phyloP scores from a whole-genome alignment of 2,888 invertebrate genomes.

The Sinopyrophorus schimmeli region DNA sequence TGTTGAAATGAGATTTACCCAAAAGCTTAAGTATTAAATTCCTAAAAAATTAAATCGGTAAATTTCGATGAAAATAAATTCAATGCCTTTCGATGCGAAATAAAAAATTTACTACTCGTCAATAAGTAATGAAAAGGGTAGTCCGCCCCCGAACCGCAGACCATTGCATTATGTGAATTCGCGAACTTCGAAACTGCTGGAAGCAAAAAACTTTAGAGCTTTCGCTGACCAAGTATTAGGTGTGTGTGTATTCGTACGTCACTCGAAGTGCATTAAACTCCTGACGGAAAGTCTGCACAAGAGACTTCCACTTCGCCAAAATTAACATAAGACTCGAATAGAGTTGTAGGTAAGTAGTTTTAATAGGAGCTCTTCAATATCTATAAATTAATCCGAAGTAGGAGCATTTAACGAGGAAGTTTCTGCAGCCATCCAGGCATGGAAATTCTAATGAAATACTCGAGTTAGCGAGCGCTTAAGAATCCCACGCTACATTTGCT shows the following conservation, averaged over 20 bases:
- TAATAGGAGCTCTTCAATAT: constrained; percentile 38
- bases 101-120: no score
- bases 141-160: constrained; percentile 23
- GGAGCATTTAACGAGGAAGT: constrained; percentile 45
- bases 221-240: constrained; percentile 13
- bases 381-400: constrained; percentile 43
- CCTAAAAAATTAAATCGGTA: constrained; percentile 6
- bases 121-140: constrained; percentile 29
- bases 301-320: no score
- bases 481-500: constrained; percentile 49
- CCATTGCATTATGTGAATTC: constrained; percentile 27
- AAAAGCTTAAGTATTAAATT: no score
- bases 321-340: no score
- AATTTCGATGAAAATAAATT: no score
- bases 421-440: constrained; percentile 42
- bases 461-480: constrained; percentile 45
- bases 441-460: constrained; percentile 48
- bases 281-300: not conserved
- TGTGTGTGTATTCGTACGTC: constrained; percentile 7
- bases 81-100: no score
- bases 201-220: constrained; percentile 20
- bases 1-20: no score
- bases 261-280: constrained; percentile 16
- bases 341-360: constrained; percentile 30
- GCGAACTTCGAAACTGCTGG: constrained; percentile 23